Conservation (phyloP, 1,140 invertebrate species). For the Cydia splendana region DNA sequence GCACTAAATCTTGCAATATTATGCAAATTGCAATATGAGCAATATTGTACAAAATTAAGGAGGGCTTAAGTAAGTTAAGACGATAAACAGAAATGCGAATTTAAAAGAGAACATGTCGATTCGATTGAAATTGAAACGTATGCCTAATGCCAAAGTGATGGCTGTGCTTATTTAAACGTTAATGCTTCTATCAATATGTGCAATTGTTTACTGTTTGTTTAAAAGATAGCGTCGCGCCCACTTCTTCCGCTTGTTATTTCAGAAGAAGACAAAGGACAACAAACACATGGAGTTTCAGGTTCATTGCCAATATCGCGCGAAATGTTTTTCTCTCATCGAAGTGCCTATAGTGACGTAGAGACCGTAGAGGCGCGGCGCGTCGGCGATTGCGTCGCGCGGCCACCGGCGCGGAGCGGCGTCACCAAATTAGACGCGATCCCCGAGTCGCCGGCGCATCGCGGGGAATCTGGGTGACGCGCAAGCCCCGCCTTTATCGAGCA, state of each 20-base stretch:
- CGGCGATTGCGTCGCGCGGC: conserved; percentile 45
- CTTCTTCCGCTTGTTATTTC: conserved; percentile 30
- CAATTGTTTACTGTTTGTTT: background rate
- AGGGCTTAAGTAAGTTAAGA: background rate
- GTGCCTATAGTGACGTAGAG: conserved; percentile 29
- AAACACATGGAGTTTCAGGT: conserved; percentile 32
- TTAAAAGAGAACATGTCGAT: background rate
- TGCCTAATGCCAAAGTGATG: background rate
- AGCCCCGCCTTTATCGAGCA: conserved; percentile 54
- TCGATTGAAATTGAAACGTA: background rate
- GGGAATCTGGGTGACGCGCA: conserved; percentile 62
- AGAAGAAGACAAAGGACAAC: conserved; percentile 6
- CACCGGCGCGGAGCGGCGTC: conserved; percentile 52
- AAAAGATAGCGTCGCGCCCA: conserved; percentile 22
- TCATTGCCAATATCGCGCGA: conserved; percentile 32
- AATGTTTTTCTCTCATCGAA: conserved; percentile 26
- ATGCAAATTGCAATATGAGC: no score
- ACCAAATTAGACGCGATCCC: conserved; percentile 72
- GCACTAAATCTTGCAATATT: no score
- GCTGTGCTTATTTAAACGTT: background rate
- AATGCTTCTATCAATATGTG: background rate
- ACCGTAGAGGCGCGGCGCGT: conserved; percentile 23
- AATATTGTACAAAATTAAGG: background rate
- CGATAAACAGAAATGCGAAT: background rate
- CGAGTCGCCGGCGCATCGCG: conserved; percentile 41